These are phyloP conservation scores for Lichenostomus cassidix DNA, from an alignment of 2,113 vertebrate genomes.

Conservation along the genomic window DNA sequence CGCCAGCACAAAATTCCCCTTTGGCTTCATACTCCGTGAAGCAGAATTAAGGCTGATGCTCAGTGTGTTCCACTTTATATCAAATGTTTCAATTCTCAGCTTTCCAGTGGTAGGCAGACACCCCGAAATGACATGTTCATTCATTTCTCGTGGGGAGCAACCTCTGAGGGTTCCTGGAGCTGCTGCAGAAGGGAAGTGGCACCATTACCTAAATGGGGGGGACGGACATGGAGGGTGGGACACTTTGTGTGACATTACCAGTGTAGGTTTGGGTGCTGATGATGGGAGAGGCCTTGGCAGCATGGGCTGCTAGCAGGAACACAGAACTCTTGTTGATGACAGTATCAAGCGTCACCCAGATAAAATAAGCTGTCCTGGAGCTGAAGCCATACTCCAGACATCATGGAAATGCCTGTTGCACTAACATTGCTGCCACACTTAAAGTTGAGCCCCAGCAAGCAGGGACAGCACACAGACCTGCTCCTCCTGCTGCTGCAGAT, in stretches of 20 bases:
- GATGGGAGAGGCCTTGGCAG: background rate
- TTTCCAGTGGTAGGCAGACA: background rate
- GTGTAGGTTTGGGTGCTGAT: background rate
- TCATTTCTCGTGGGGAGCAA: background rate
- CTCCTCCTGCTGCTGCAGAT: background rate
- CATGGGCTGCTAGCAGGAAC: background rate
- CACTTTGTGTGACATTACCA: background rate
- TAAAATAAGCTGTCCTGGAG: background rate
- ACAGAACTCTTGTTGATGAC: background rate
- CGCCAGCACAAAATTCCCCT: background rate
- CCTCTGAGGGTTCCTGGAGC: background rate
- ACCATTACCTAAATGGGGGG: background rate
- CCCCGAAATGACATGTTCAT: background rate
- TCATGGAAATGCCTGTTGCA: background rate
- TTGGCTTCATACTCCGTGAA: background rate
- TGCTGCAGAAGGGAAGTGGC: background rate
- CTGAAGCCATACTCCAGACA: background rate
- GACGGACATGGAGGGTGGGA: background rate
- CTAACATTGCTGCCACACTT: fast-evolving
- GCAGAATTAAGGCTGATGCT: background rate
- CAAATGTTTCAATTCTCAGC: background rate
- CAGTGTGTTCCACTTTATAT: background rate
- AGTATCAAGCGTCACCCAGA: background rate
- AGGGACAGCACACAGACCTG: background rate
- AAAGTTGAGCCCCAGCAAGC: background rate